Percentiles rank a stretch among this genome's conserved stretches.
Conservation (phyloP, 2,797 vertebrate species). For the Siniperca undulata region DNA sequence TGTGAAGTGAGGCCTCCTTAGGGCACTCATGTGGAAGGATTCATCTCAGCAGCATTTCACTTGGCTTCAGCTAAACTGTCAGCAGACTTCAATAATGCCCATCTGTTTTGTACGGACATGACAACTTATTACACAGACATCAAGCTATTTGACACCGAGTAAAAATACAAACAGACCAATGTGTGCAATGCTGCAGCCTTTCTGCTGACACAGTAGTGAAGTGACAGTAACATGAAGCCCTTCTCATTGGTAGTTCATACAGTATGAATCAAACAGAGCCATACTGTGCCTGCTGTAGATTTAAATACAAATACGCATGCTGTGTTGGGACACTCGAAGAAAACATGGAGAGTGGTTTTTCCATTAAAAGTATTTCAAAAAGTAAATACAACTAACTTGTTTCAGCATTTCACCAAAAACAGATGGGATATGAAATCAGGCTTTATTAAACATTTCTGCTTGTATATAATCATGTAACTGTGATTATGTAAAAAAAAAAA, state of each 20-base stretch:
- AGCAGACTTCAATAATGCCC: slow-evolving; percentile 74
- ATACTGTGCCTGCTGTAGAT: slow-evolving; percentile 1
- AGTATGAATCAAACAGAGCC: slow-evolving; percentile 9
- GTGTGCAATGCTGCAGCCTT: slow-evolving; percentile 9
- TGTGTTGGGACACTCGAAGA: slow-evolving; percentile 6
- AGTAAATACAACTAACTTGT: background rate
- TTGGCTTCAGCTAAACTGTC: slow-evolving; percentile 72
- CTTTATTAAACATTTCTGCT: background rate
- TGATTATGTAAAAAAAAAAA: background rate
- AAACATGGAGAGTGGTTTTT: slow-evolving; percentile 8
- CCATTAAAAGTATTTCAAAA: background rate
- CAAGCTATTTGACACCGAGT: slow-evolving; percentile 46
- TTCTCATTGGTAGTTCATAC: slow-evolving; percentile 9
- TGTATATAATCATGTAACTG: background rate
- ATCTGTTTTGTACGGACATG: slow-evolving; percentile 68
- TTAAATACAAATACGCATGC: slow-evolving; percentile 12
- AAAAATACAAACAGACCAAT: slow-evolving; percentile 43
- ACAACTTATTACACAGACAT: slow-evolving; percentile 65
- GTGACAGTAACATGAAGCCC: slow-evolving; percentile 30
- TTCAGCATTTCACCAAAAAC: slow-evolving; percentile 9
- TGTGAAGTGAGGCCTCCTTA: slow-evolving; percentile 70
- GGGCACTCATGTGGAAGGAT: slow-evolving; percentile 66
- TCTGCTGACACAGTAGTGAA: slow-evolving; percentile 29
- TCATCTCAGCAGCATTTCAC: slow-evolving; percentile 68
- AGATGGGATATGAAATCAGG: background rate